These are phyloP conservation scores for Microplitis mediator DNA, from an alignment of 1,140 invertebrate species.

Conservation along the genomic window DNA sequence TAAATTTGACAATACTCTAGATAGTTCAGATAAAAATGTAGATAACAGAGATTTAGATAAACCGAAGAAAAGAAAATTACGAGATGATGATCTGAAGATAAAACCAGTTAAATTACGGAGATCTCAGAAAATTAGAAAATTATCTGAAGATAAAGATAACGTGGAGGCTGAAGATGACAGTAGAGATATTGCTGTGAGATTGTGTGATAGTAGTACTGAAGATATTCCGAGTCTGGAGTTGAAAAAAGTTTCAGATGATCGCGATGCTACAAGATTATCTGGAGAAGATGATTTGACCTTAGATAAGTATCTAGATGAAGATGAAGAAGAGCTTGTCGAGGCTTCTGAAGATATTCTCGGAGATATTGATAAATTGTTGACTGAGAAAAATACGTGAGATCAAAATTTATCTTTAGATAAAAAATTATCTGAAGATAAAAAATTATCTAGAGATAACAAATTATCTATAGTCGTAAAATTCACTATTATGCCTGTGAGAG, in stretches of 20 bases:
- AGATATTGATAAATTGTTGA: constrained; percentile 56
- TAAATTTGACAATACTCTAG: no score
- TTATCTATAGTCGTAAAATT: no score
- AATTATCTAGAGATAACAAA: neutral
- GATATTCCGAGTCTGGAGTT: constrained; percentile 1
- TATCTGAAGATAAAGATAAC: neutral
- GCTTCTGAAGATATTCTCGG: constrained; percentile 55
- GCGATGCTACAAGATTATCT: neutral
- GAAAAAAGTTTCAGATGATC: neutral
- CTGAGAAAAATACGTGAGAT: constrained; percentile 31
- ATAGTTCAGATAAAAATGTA: no score
- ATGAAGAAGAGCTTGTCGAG: constrained; percentile 44
- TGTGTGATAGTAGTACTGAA: constrained; percentile 53
- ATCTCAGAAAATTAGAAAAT: no score
- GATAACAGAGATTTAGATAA: no score
- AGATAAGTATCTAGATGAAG: constrained; percentile 32
- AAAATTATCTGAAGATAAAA: neutral
- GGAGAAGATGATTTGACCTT: neutral
- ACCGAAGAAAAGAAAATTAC: no score
- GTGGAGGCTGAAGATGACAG: neutral
- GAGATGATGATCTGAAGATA: no score
- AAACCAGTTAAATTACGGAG: no score
- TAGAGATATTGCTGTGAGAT: constrained; percentile 42
- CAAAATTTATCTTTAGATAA: neutral
- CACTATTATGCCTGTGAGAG: no score